phyloP scores from a whole-genome alignment of 2,113 vertebrate genomes.

The Smithornis capensis region DNA sequence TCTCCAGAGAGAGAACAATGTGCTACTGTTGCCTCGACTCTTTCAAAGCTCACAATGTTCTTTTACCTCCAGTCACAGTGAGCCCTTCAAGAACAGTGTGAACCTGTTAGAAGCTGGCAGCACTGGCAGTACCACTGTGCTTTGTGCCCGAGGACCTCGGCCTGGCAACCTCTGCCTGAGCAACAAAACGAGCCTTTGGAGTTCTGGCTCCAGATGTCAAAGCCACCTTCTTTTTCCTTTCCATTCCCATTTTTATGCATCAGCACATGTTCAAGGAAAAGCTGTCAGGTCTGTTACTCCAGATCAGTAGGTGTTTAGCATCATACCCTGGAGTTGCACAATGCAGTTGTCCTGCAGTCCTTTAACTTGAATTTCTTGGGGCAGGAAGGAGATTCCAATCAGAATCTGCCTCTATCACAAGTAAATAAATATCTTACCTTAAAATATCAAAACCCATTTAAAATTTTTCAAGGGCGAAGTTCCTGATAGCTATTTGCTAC shows the following conservation, averaged over 20 bases:
- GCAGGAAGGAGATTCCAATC: background rate
- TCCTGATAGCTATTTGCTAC: background rate
- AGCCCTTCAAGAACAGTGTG: background rate
- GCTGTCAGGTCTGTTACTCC: background rate
- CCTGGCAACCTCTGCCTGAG: background rate
- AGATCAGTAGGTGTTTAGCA: background rate
- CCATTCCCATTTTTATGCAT: background rate
- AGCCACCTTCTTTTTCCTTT: background rate
- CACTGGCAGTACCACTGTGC: background rate
- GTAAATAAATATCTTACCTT: background rate
- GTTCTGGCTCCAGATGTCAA: background rate
- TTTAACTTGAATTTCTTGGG: background rate
- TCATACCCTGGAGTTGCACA: background rate
- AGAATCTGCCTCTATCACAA: background rate
- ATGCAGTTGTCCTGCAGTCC: background rate
- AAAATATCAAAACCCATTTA: background rate
- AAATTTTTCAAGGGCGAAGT: background rate
- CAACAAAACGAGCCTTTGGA: background rate
- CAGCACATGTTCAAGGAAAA: background rate
- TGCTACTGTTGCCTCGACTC: background rate
- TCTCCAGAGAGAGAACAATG: background rate
- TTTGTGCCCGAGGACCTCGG: background rate
- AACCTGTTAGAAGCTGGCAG: background rate
- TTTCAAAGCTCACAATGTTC: background rate
- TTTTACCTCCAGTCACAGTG: background rate